Evolutionary conservation across 2,888 invertebrate genomes (phyloP).

Genomic region (Callyntrura guangdongensis): DNA sequence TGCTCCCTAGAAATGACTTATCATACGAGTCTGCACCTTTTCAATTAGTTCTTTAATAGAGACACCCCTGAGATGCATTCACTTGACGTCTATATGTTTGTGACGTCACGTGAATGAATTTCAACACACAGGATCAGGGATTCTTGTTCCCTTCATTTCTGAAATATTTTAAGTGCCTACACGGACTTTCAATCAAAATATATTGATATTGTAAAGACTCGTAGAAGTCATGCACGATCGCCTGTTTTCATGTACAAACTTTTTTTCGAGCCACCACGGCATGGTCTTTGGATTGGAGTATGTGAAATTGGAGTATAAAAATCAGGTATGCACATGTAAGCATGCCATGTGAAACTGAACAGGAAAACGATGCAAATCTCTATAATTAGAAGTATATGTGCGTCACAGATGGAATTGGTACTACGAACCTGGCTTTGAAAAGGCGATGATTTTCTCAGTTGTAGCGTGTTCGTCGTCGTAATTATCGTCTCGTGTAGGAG

Average conservation of each 20-base stretch:
- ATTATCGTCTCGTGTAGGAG: slow-evolving; percentile 80
- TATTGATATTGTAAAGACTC: no score
- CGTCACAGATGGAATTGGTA: slow-evolving; percentile 61
- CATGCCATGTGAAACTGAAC: slow-evolving; percentile 57
- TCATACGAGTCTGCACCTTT: slow-evolving; percentile 1
- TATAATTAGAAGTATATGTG: slow-evolving; percentile 18
- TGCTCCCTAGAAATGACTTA: slow-evolving; percentile 24
- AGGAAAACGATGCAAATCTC: slow-evolving; percentile 50
- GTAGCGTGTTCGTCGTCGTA: slow-evolving; percentile 84
- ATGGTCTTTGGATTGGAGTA: slow-evolving; percentile 3
- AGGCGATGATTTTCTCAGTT: slow-evolving; percentile 84
- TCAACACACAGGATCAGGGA: no score
- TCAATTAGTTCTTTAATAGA: neutral
- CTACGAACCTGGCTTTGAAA: slow-evolving; percentile 84
- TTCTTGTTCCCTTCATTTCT: no score
- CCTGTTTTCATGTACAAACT: neutral
- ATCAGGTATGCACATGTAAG: neutral
- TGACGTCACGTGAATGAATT: neutral
- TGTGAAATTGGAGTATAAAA: slow-evolving; percentile 15
- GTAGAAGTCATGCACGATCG: no score
- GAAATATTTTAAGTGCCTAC: neutral
- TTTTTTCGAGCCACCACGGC: neutral
- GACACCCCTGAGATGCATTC: neutral
- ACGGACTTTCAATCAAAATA: neutral
- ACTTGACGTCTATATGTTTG: neutral